A percentile compares a stretch with the other conserved stretches of the same genome.
Conservation (phyloP, 2,888 invertebrate genomes). For the Diarsia rubi region DNA sequence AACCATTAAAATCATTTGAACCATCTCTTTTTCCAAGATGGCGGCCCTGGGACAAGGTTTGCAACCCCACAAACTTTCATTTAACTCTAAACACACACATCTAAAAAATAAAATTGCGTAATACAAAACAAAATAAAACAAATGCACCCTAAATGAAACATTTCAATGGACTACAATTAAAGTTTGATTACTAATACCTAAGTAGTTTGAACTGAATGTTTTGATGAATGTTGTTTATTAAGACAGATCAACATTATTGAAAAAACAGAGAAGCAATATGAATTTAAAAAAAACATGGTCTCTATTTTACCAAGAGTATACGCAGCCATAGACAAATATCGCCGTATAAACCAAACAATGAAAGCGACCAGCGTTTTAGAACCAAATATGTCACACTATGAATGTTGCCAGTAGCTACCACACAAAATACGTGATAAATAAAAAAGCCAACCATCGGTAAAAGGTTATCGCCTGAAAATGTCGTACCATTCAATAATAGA, state of each 20-base stretch:
- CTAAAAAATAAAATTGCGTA: too few relatives aligned
- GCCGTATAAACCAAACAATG: slow-evolving; percentile 20
- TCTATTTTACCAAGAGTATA: background rate
- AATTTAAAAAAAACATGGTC: background rate
- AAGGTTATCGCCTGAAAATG: slow-evolving; percentile 40
- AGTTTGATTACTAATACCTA: too few relatives aligned
- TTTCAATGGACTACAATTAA: too few relatives aligned
- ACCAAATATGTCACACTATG: slow-evolving; percentile 16
- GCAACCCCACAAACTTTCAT: too few relatives aligned
- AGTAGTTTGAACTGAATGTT: too few relatives aligned
- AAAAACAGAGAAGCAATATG: background rate
- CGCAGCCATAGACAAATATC: slow-evolving; percentile 8
- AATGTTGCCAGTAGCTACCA: background rate
- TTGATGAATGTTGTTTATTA: too few relatives aligned
- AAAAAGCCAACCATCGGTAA: slow-evolving; percentile 7
- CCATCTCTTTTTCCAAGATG: too few relatives aligned
- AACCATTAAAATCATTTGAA: too few relatives aligned
- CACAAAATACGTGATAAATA: slow-evolving; percentile 12
- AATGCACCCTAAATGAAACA: too few relatives aligned
- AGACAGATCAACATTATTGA: background rate
- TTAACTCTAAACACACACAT: too few relatives aligned
- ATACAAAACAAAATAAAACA: too few relatives aligned
- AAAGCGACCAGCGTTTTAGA: slow-evolving; percentile 6
- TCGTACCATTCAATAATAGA: slow-evolving; percentile 52
- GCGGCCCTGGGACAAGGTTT: too few relatives aligned